Base-by-base conservation (phyloP, 64 coral and sea anemone species). In the Orbicella faveolata region DNA sequence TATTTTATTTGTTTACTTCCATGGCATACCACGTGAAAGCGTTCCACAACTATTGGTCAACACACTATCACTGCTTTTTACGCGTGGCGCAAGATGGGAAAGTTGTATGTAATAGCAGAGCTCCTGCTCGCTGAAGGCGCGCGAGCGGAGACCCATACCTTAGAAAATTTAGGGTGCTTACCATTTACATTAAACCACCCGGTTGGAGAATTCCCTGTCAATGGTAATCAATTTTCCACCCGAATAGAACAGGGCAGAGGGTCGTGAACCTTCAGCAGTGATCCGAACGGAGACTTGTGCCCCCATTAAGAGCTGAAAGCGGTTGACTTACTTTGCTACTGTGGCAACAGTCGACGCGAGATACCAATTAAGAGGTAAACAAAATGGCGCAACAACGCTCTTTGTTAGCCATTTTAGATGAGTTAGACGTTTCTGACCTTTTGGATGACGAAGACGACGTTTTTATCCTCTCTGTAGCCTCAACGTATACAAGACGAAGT, bases 261-360 rank as follows among this genome's bases (percentile, higher is more conserved):
- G 14, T 87, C 16, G 39, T 87, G 65, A 87, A 87, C 83, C 63
- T 53, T 87, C 83, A 87, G 17, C 83, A 48, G 30, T 16, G 23
- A 30, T 17, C 83, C 83, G 52, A 74, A 87, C 36, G 36, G 61
- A 87, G 30, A 87, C 26, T 44, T 87, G 83, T 74, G 52, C 83
- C 83, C 82, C 64, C 66, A 20, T 18, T 87, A 73, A 87, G 41
- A 23, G 19, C 19, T 87, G 37, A 30, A 6, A 87, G 83, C 37
- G 65, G 83, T 73, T 87, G 83, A 87, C 35, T 25, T 44, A 19
- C 30, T 54, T 30, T 30, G 78, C 74, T 39, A 74, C 37, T 44
- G 35, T 87, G 83, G 35, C 65, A 86, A 86, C 23, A 30, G 30
- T 30, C 30, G 30, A 30, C 30, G 30, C 30, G 30, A 86, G 1